Conservation (phyloP, 1,140 invertebrate genomes). For the Chrysopa pallens region DNA sequence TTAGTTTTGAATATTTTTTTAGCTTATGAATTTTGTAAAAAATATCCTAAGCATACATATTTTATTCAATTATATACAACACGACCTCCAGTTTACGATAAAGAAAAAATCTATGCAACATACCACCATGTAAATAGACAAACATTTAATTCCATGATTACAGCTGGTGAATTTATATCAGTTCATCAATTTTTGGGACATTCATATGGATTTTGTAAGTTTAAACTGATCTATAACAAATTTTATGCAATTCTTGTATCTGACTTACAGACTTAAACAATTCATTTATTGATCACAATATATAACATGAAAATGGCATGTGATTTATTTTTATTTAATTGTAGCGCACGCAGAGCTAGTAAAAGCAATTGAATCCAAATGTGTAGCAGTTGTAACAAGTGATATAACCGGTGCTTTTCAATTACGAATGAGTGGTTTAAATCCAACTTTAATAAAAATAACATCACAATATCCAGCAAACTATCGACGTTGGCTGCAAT, state of each 20-base stretch:
- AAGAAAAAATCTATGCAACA: constrained; percentile 8
- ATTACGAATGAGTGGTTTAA: too few species aligned
- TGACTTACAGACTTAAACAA: too few species aligned
- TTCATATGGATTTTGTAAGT: constrained; percentile 11
- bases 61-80: constrained; percentile 8
- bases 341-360: not conserved
- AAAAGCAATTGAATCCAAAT: not conserved
- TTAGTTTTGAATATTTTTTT: not conserved
- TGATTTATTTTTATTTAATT: not conserved
- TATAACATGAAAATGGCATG: not conserved
- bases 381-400: not conserved
- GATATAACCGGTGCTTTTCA: too few species aligned
- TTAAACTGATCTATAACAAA: too few species aligned
- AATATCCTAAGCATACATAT: not conserved
- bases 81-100: constrained; percentile 3
- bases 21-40: constrained; percentile 6
- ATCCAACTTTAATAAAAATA: too few species aligned
- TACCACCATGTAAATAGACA: constrained; percentile 10
- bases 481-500: too few species aligned
- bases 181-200: constrained; percentile 10
- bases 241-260: too few species aligned
- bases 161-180: constrained; percentile 11
- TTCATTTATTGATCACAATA: too few species aligned
- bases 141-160: constrained; percentile 8
- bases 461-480: too few species aligned